These are phyloP conservation scores for Dioctria rufipes DNA, from an alignment of 2,888 invertebrate species.

Conservation along the genomic window DNA sequence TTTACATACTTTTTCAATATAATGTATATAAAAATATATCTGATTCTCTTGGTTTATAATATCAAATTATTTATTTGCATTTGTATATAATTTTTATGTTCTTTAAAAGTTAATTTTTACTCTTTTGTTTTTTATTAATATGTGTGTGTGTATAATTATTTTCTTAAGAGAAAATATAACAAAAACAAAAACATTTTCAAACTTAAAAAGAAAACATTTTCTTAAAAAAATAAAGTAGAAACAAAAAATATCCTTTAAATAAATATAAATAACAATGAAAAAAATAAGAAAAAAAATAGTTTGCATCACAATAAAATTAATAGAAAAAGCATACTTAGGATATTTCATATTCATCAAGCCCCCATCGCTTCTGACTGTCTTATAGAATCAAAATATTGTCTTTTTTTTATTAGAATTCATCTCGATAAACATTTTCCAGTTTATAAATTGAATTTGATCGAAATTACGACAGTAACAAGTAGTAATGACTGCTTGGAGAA, in stretches of 20 bases:
- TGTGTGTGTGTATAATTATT: background rate
- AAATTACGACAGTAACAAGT: too few species aligned
- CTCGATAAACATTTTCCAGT: too few species aligned
- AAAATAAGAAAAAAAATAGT: slow-evolving; percentile 13
- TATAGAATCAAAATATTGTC: too few species aligned
- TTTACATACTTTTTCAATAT: too few species aligned
- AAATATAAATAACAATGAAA: slow-evolving; percentile 46
- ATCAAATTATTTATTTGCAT: slow-evolving; percentile 41
- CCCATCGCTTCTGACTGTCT: too few species aligned
- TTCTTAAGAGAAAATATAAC: slow-evolving; percentile 30
- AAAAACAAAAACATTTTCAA: slow-evolving; percentile 45
- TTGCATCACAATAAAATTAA: slow-evolving; percentile 26
- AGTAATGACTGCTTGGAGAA: too few species aligned
- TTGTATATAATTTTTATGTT: slow-evolving; percentile 1
- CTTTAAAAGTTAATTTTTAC: background rate
- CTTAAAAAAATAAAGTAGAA: slow-evolving; percentile 30
- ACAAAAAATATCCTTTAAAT: slow-evolving; percentile 40
- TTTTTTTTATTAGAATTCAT: too few species aligned
- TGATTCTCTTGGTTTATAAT: background rate
- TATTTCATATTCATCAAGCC: background rate
- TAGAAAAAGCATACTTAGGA: slow-evolving; percentile 11
- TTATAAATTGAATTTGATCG: background rate
- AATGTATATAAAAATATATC: slow-evolving; percentile 21
- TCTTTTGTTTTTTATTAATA: background rate
- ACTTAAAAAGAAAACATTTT: slow-evolving; percentile 36